Evolutionary conservation across 2,888 invertebrate species (phyloP), one percentile per base, ranked within the genome.

Genomic region (Netelia inedita): DNA sequence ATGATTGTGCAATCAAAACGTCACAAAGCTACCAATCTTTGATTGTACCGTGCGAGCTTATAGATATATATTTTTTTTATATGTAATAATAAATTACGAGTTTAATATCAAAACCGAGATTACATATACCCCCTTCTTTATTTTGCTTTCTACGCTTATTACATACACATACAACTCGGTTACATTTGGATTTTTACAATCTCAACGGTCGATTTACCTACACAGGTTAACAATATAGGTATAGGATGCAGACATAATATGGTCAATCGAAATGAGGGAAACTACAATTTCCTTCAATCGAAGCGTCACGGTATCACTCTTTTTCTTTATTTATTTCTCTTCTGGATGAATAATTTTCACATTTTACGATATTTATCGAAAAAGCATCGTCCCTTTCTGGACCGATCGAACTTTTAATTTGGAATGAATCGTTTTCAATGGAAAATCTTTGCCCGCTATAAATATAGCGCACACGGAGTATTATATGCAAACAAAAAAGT

Each of bases 401-500:
- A 61, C 43, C 50, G 23, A 61, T 69, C 73, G 65, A 57, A 73
- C 41, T 72, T 21, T 19, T 80, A 61, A 55, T 73, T 73, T 46
- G 73, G 57, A 71, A 69, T 23, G 63, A 61, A 74, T 65, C 28
- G 41, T 55, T 69, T 50, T 81, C 68, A 2, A 50, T 43, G 55
- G 68, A 69, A 63, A 68, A 73, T 63, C 57, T 76, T 68, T 19
- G 46, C n/a, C 76, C 73, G 55, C 68, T 35, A 85, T 57, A 72
- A 82, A 82, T 80, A 85, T 71, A 80, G 74, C 65, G 43, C 53
- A 72, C 55, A 59, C 55, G 46, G 63, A 78, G 21, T 69, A 78
- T 81, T 84, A 81, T 84, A 75, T 81, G 82, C 82, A 80, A 72
- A 82, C 82, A 50, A 73, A 61, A 63, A 65, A 0, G 19, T 14